A percentile compares a stretch with the other conserved stretches of the same genome.
Evolutionary conservation across 2,888 invertebrate species (phyloP).

Genomic region (Lordiphosa fenestrarum): DNA sequence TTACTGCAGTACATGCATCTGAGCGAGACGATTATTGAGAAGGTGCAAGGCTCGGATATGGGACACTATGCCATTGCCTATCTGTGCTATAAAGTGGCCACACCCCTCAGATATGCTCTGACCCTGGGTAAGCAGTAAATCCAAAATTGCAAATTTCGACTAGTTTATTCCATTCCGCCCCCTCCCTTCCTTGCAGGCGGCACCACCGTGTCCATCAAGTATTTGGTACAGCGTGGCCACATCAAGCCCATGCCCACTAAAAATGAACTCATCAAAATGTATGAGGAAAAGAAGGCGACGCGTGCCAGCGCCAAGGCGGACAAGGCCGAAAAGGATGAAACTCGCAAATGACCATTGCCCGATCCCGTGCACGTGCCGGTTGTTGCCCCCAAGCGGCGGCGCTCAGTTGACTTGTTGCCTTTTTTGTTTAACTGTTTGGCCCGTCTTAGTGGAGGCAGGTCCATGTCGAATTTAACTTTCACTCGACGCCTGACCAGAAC

Average conservation of each 20-base stretch:
- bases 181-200: slow-evolving; percentile 83
- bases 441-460: slow-evolving; percentile 16
- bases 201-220: slow-evolving; percentile 91
- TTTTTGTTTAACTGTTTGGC: slow-evolving; percentile 46
- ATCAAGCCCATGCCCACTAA: slow-evolving; percentile 90
- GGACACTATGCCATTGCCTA: slow-evolving; percentile 95
- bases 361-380: slow-evolving; percentile 19
- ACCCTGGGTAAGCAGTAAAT: slow-evolving; percentile 86
- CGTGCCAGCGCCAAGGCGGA: slow-evolving; percentile 63
- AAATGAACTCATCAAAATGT: slow-evolving; percentile 83
- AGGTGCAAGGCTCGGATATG: slow-evolving; percentile 88
- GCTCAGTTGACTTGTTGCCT: slow-evolving; percentile 49
- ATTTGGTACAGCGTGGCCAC: slow-evolving; percentile 89
- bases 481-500: slow-evolving; percentile 11
- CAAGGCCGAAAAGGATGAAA: slow-evolving; percentile 46
- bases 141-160: no score
- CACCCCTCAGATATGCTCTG: slow-evolving; percentile 94
- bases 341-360: slow-evolving; percentile 50
- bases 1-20: slow-evolving; percentile 89
- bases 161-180: no score
- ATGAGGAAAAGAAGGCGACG: slow-evolving; percentile 81
- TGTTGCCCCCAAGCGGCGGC: slow-evolving; percentile 24
- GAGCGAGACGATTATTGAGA: slow-evolving; percentile 88
- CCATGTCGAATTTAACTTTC: slow-evolving; percentile 26
- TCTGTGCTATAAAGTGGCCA: slow-evolving; percentile 95